Percentiles rank a stretch among this genome's conserved stretches.
Conservation (phyloP, 2,113 vertebrate genomes). For the Gracilinanus agilis region DNA sequence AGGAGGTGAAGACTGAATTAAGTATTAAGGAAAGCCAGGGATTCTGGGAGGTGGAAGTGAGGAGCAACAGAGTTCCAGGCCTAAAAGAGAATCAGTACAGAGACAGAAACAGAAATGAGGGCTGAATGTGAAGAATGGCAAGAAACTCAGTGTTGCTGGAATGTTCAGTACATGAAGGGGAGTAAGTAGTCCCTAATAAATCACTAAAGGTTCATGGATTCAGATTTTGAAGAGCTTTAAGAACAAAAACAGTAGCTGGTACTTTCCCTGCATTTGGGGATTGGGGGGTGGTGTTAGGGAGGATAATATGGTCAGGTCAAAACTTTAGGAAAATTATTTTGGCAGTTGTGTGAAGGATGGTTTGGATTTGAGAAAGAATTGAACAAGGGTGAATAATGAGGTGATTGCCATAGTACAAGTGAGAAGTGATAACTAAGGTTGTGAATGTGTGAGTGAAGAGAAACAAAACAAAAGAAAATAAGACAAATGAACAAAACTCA, state of each 20-base stretch:
- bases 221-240: neutral
- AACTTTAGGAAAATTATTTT: neutral
- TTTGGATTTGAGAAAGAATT: neutral
- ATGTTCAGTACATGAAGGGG: neutral
- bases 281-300: neutral
- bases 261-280: neutral
- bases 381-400: neutral
- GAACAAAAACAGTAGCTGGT: neutral
- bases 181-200: neutral
- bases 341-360: neutral
- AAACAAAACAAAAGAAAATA: neutral
- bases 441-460: neutral
- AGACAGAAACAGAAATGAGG: too few species aligned
- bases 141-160: too few species aligned
- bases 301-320: neutral
- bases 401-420: neutral
- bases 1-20: too few species aligned
- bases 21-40: too few species aligned
- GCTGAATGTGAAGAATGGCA: too few species aligned
- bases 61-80: too few species aligned
- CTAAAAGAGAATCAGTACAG: too few species aligned
- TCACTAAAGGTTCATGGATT: neutral
- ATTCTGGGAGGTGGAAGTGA: too few species aligned
- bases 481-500: neutral
- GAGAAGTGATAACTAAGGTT: neutral